Conservation (phyloP, 2,113 vertebrate genomes). For the Oophaga pumilio region DNA sequence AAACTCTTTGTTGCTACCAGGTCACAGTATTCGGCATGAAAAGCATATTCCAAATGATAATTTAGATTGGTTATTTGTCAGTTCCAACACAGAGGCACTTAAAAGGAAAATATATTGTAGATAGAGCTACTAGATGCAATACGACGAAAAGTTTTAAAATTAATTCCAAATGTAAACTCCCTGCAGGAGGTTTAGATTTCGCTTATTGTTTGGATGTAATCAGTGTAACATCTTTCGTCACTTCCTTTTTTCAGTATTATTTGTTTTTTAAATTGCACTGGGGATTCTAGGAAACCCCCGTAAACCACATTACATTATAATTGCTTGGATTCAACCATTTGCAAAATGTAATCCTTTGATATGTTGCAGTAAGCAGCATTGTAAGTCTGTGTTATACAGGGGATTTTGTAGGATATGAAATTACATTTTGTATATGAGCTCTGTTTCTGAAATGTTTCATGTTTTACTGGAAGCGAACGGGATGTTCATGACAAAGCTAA, state of each 20-base stretch:
- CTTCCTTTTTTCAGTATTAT: not conserved
- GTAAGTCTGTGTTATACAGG: not conserved
- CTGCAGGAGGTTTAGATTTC: not conserved
- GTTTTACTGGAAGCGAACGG: not conserved
- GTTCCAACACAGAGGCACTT: too few species aligned
- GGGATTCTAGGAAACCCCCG: constrained; percentile 7
- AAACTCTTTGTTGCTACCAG: too few species aligned
- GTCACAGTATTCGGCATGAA: too few species aligned
- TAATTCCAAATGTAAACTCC: not conserved
- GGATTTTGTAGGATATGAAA: constrained; percentile 10
- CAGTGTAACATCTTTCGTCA: not conserved
- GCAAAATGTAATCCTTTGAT: constrained; percentile 24
- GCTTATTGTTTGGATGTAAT: not conserved
- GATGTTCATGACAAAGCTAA: constrained; percentile 20
- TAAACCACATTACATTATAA: constrained; percentile 15
- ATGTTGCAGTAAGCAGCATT: not conserved
- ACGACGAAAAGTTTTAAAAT: too few species aligned
- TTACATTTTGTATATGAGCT: not conserved
- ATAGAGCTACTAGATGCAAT: too few species aligned
- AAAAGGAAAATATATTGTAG: too few species aligned
- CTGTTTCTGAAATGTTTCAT: constrained; percentile 9
- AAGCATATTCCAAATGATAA: too few species aligned
- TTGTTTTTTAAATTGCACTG: constrained; percentile 14
- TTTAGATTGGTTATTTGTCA: too few species aligned
- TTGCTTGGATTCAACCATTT: constrained; percentile 12